Percentiles rank a stretch among this genome's conserved stretches.
Evolutionary conservation across 2,113 vertebrate species (phyloP).

Genomic region (Pyrgilauda ruficollis): DNA sequence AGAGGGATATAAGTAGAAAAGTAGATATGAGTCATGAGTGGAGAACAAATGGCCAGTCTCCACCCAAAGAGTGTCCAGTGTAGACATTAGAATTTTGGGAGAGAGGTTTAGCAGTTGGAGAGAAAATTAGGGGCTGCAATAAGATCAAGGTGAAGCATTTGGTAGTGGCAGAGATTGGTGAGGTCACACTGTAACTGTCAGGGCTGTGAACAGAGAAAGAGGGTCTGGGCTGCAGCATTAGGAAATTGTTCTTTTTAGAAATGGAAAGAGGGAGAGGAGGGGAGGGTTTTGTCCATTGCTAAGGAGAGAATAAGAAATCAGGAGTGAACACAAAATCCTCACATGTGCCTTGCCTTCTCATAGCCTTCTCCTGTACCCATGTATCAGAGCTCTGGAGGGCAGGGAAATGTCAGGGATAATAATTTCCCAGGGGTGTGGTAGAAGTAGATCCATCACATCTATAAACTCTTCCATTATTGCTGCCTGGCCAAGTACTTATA

Average conservation of each 20-base stretch:
- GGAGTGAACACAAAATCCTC: not conserved
- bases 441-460: not conserved
- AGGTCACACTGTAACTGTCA: not conserved
- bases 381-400: not conserved
- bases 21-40: not conserved
- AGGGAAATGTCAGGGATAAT: not conserved
- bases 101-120: not conserved
- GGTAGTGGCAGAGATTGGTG: not conserved
- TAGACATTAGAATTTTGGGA: not conserved
- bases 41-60: not conserved
- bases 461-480: not conserved
- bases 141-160: not conserved
- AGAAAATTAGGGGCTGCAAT: not conserved
- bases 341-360: not conserved
- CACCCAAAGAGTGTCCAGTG: not conserved
- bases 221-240: not conserved
- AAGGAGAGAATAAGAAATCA: not conserved
- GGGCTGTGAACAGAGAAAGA: not conserved
- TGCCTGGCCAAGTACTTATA: not conserved
- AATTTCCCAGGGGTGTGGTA: not conserved
- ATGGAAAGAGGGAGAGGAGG: not conserved
- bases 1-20: not conserved
- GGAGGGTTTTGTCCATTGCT: not conserved
- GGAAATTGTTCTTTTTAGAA: not conserved
- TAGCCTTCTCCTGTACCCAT: not conserved